Evolutionary conservation across 1,140 invertebrate genomes (phyloP), one percentile per base, ranked within the genome.

Genomic region (Cydia amplana): DNA sequence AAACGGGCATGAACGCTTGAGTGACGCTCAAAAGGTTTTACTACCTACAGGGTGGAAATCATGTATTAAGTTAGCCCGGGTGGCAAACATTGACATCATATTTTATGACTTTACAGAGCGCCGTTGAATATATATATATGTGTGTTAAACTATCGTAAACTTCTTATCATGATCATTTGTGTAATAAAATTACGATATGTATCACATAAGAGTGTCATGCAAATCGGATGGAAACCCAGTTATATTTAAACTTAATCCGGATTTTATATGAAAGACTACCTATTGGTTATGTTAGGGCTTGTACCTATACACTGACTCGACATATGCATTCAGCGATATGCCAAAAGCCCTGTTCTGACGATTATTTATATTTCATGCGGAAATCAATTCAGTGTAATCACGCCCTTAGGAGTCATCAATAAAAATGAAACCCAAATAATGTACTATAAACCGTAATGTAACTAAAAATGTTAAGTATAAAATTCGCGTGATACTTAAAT

Each of bases 1-100:
- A 40, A 10, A 10, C 1, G 36, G 36, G 46, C 3, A 14, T 46
- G 43, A 1, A 46, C 43, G 23, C 20, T 65, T 65, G n/a, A n/a
- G n/a, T n/a, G 63, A 25, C n/a, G 25, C 43, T 46, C 43, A 46
- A 46, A 46, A 46, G 43, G 43, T 32, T 36, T 10, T 46, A 32
- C 64, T 67, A 67, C 64, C 64, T 67, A 67, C 64, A 28, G 49
- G 49, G 49, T 67, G 64, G 64, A 32, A n/a, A n/a, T 36, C 64
- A 67, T 36, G 5, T 67, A 25, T 20, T 32, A n/a, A 70, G 64
- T 67, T 16, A 32, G 25, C 16, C 12, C 32, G n/a, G 65, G 65
- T 70, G 32, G 32, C 16, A 36, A 36, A 70, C 65, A 40, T 70
- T 70, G n/a, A 23, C 32, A 70, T 23, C 20, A 60, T 60, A 70